These are phyloP conservation scores for Tachina lurida DNA, from an alignment of 2,888 invertebrate genomes.

Conservation along the genomic window DNA sequence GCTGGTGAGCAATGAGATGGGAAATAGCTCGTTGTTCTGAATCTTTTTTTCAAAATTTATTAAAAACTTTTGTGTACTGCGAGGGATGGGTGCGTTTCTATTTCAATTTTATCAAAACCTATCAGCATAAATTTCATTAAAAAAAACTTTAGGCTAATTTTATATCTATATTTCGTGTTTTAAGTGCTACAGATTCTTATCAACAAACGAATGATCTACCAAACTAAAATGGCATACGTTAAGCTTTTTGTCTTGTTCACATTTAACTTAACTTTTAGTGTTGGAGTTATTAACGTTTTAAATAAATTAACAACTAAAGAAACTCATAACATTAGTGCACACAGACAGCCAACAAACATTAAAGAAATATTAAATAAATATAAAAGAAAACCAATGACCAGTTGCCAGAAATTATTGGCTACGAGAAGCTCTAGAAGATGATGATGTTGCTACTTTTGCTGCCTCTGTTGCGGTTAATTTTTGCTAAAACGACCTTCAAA, in stretches of 20 bases:
- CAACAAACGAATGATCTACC: constrained; percentile 12
- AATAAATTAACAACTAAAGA: constrained; percentile 28
- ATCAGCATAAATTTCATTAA: constrained; percentile 30
- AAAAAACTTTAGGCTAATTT: constrained; percentile 18
- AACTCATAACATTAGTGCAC: constrained; percentile 6
- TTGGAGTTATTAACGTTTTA: constrained; percentile 15
- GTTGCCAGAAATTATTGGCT: constrained; percentile 21
- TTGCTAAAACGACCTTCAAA: constrained; percentile 70
- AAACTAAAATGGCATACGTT: constrained; percentile 16
- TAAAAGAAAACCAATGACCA: constrained; percentile 39
- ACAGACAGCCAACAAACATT: neutral
- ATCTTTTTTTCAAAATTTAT: too few relatives aligned
- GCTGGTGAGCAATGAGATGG: too few relatives aligned
- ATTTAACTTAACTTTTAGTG: constrained; percentile 3
- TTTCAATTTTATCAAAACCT: neutral
- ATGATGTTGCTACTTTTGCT: constrained; percentile 5
- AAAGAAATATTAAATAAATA: neutral
- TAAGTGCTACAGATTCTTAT: constrained; percentile 12
- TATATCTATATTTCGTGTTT: neutral
- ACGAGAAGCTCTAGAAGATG: constrained; percentile 9
- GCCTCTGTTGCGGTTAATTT: constrained; percentile 56
- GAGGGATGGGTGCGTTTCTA: constrained; percentile 24
- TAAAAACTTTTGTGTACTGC: neutral
- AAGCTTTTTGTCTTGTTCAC: neutral
- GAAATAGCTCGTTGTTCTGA: too few relatives aligned